Percentiles rank a stretch among this genome's conserved stretches.
phyloP scores from a whole-genome alignment of 2,888 invertebrate genomes.

The Lochmaea crataegi region DNA sequence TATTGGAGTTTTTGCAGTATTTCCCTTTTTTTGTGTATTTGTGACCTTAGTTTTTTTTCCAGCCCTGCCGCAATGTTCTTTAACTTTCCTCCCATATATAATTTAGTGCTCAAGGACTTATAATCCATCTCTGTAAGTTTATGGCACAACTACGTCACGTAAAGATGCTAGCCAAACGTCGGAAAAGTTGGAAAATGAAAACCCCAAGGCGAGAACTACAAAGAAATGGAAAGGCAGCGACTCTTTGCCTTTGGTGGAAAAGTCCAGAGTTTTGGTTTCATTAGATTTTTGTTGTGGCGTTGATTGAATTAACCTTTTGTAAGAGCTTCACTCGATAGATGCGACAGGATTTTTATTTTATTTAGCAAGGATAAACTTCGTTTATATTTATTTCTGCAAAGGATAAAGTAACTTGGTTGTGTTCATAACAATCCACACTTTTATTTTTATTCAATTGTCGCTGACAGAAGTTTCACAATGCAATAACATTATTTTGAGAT shows the following conservation, averaged over 20 bases:
- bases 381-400: not conserved
- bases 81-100: not conserved
- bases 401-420: not conserved
- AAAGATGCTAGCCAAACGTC: slow-evolving; percentile 20
- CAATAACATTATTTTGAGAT: not conserved
- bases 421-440: not conserved
- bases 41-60: not conserved
- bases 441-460: not conserved
- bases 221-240: slow-evolving; percentile 8
- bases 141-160: slow-evolving; percentile 16
- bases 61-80: not conserved
- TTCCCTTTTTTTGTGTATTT: not conserved
- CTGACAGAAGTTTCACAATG: not conserved
- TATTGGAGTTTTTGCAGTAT: not conserved
- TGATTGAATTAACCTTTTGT: slow-evolving; percentile 31
- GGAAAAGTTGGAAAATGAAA: slow-evolving; percentile 27
- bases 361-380: not conserved
- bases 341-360: slow-evolving; percentile 8
- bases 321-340: slow-evolving; percentile 7
- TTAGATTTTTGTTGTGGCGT: slow-evolving; percentile 26
- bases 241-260: not conserved
- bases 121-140: slow-evolving; percentile 7
- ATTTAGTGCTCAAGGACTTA: not conserved
- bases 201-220: slow-evolving; percentile 26
- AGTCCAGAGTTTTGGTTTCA: slow-evolving; percentile 20